Conservation (phyloP, 2,113 vertebrate species). For the Caretta caretta region DNA sequence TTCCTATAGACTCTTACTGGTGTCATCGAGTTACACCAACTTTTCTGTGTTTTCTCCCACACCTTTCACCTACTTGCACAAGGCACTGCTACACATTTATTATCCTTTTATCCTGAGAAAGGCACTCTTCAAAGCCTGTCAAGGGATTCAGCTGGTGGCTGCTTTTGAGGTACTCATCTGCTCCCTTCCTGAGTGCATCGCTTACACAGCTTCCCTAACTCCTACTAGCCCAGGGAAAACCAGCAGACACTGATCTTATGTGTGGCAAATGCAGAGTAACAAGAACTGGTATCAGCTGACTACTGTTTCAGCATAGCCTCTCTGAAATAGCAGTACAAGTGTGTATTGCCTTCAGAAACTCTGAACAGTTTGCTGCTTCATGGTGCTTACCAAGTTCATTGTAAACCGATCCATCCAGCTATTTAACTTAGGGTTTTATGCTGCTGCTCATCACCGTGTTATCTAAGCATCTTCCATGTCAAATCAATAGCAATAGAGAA, state of each 20-base stretch:
- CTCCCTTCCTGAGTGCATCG: accelerated
- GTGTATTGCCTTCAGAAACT: background rate
- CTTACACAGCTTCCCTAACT: accelerated
- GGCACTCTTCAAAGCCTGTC: background rate
- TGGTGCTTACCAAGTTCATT: background rate
- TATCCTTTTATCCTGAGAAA: background rate
- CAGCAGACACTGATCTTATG: background rate
- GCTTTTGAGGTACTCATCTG: background rate
- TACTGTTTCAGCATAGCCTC: background rate
- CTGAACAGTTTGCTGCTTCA: background rate
- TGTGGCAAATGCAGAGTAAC: background rate
- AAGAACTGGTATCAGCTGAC: background rate
- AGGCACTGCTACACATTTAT: background rate
- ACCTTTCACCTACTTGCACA: background rate
- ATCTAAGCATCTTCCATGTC: background rate
- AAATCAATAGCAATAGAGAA: background rate
- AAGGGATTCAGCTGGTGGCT: background rate
- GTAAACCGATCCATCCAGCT: background rate
- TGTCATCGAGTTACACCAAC: background rate
- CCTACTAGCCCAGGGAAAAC: background rate
- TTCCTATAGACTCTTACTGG: background rate
- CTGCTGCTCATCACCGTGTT: background rate
- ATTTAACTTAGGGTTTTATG: background rate
- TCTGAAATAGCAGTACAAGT: background rate
- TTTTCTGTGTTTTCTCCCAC: background rate